A percentile compares a stretch with the other conserved stretches of the same genome.
Conservation (phyloP, 2,797 vertebrate species). For the Cuniculus paca region DNA sequence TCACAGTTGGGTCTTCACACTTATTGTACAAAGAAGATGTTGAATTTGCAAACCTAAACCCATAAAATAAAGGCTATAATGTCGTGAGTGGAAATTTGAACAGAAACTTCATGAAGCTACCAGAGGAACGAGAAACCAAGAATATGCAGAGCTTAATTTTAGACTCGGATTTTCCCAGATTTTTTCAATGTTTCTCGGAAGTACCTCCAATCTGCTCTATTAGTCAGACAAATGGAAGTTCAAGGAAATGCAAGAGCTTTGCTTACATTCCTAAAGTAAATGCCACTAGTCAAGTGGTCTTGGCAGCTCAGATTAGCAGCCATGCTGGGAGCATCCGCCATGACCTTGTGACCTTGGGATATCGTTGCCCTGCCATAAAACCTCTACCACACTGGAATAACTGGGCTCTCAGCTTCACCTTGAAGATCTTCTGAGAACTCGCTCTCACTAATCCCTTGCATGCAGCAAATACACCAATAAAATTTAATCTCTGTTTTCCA, state of each 20-base stretch:
- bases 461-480: background rate
- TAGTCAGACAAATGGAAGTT: background rate
- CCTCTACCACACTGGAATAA: background rate
- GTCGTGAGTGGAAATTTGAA: slow-evolving; percentile 38
- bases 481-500: background rate
- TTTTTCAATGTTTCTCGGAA: background rate
- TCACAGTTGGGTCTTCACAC: background rate
- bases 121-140: background rate
- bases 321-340: background rate
- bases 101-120: slow-evolving; percentile 45
- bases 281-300: background rate
- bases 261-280: background rate
- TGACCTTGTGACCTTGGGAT: background rate
- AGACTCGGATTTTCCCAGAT: slow-evolving; percentile 16
- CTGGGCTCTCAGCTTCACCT: background rate
- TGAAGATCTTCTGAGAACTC: background rate
- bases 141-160: slow-evolving; percentile 35
- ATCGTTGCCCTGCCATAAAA: background rate
- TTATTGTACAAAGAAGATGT: background rate
- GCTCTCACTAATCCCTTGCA: background rate
- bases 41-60: background rate
- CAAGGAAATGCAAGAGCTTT: background rate
- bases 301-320: background rate
- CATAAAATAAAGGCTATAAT: background rate
- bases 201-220: background rate